Conservation (phyloP, 2,113 vertebrate species). For the Triplophysa tibetana region DNA sequence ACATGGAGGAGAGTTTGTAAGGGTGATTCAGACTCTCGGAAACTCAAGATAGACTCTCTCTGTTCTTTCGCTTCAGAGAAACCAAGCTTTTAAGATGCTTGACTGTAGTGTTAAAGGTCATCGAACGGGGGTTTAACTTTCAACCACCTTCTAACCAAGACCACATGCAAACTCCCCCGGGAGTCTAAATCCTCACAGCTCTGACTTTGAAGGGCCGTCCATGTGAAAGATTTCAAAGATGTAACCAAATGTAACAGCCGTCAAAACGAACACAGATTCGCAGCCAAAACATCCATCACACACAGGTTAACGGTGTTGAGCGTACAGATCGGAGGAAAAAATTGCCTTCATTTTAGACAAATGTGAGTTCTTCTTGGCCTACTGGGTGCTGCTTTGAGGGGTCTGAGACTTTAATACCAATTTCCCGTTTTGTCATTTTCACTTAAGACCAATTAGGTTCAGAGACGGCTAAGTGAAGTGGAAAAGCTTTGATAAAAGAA, state of each 20-base stretch:
- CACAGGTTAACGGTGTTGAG: conserved; percentile 1
- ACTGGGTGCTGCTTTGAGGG: conserved; percentile 29
- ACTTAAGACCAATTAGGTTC: conserved; percentile 13
- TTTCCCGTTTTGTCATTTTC: conserved; percentile 51
- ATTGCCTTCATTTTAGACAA: conserved; percentile 16
- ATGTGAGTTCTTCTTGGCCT: neutral
- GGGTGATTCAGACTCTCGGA: neutral
- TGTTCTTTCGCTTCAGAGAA: conserved; percentile 6
- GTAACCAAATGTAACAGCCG: conserved; percentile 33
- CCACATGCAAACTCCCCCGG: conserved; percentile 54
- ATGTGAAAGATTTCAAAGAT: conserved; percentile 30
- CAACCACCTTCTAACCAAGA: conserved; percentile 38
- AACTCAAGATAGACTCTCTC: conserved; percentile 2
- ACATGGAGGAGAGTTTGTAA: neutral
- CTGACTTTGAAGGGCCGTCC: conserved; percentile 39
- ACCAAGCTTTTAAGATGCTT: neutral
- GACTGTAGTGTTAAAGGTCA: conserved; percentile 34
- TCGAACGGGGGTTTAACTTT: conserved; percentile 36
- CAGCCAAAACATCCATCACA: conserved; percentile 8
- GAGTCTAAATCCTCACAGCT: conserved; percentile 28
- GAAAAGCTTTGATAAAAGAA: conserved; percentile 18
- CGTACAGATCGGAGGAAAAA: conserved; percentile 43
- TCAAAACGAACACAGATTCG: conserved; percentile 12
- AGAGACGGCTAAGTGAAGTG: conserved; percentile 3
- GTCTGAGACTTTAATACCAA: conserved; percentile 46